Evolutionary conservation across 2,113 vertebrate species (phyloP).

Genomic region (Callopanchax toddi): DNA sequence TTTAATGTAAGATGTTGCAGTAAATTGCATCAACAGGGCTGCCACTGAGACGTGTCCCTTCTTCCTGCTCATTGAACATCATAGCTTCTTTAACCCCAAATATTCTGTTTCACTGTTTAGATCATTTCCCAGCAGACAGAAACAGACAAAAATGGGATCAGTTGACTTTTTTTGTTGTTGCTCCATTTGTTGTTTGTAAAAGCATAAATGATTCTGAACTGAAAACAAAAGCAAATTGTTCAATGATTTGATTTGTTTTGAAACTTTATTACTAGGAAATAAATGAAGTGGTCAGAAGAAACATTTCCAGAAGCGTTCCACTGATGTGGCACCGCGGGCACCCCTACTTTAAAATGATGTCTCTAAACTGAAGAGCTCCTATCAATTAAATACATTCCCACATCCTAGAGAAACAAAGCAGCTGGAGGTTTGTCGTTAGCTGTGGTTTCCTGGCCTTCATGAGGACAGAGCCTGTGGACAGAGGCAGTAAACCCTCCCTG

Average conservation of each 20-base stretch:
- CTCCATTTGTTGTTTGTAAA: too few species aligned
- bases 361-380: slow-evolving; percentile 6
- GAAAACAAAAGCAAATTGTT: too few species aligned
- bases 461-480: slow-evolving; percentile 36
- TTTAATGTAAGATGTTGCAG: slow-evolving; percentile 41
- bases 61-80: slow-evolving; percentile 31
- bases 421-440: slow-evolving; percentile 28
- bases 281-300: neutral
- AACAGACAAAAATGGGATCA: slow-evolving; percentile 5
- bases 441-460: slow-evolving; percentile 32
- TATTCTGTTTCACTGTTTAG: slow-evolving; percentile 33
- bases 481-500: slow-evolving; percentile 55
- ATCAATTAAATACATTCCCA: slow-evolving; percentile 14
- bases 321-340: too few species aligned
- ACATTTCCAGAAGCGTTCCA: too few species aligned
- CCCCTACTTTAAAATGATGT: too few species aligned
- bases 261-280: too few species aligned
- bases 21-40: slow-evolving; percentile 62
- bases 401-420: slow-evolving; percentile 14
- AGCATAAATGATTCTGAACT: too few species aligned
- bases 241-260: too few species aligned
- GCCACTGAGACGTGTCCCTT: slow-evolving; percentile 20
- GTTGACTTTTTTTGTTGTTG: too few species aligned
- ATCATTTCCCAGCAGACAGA: slow-evolving; percentile 46
- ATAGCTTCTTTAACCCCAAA: slow-evolving; percentile 30